Conservation (phyloP, 2,888 invertebrate species). For the Timandra comae region DNA sequence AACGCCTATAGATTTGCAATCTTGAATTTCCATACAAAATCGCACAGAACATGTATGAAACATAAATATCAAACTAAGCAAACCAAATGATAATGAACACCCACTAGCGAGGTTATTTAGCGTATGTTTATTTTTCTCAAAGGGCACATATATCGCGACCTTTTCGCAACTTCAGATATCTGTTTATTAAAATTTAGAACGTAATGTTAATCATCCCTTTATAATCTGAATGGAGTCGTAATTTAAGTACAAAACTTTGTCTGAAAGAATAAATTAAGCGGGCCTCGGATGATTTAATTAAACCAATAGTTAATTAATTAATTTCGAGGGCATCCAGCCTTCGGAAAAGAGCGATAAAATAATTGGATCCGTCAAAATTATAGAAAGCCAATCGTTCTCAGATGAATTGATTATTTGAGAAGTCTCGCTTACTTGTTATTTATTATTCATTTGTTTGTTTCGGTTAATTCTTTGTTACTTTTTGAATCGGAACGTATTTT, state of each 20-base stretch:
- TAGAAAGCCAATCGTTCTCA: slow-evolving; percentile 56
- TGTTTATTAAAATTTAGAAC: slow-evolving; percentile 20
- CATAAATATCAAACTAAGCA: no score
- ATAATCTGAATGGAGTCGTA: slow-evolving; percentile 33
- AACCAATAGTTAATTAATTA: slow-evolving; percentile 69
- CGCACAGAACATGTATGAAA: no score
- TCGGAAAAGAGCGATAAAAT: slow-evolving; percentile 54
- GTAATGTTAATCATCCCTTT: slow-evolving; percentile 16
- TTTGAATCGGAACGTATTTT: no score
- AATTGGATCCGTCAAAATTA: slow-evolving; percentile 68
- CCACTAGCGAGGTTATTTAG: no score
- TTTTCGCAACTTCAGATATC: slow-evolving; percentile 16
- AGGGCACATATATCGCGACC: slow-evolving; percentile 18
- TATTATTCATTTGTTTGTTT: slow-evolving; percentile 24
- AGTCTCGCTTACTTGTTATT: slow-evolving; percentile 28
- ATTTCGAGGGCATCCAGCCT: slow-evolving; percentile 50
- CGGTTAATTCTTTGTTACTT: no score
- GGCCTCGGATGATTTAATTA: slow-evolving; percentile 56
- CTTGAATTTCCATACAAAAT: no score
- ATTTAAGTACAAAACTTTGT: slow-evolving; percentile 36
- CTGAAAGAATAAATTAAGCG: slow-evolving; percentile 46
- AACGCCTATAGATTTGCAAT: no score
- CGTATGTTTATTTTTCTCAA: slow-evolving; percentile 17
- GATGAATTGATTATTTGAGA: slow-evolving; percentile 46
- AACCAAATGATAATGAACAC: no score